These are phyloP conservation scores for Lithophane socia DNA, from an alignment of 2,888 invertebrate species.

Conservation along the genomic window DNA sequence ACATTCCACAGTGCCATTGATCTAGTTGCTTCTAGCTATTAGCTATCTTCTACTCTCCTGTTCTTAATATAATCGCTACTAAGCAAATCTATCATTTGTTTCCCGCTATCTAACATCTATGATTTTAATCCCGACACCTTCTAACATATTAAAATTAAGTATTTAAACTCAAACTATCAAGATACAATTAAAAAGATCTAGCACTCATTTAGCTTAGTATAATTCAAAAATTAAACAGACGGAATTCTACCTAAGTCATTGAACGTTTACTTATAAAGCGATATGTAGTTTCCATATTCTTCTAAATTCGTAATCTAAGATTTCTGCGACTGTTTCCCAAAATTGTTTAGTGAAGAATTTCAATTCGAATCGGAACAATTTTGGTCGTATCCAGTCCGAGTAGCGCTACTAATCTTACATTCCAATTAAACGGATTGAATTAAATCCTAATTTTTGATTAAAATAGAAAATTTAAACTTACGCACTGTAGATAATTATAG, in stretches of 20 bases:
- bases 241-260: constrained; percentile 82
- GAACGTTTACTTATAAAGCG: constrained; percentile 82
- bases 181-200: constrained; percentile 79
- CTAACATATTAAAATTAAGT: constrained; percentile 57
- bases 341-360: constrained; percentile 66
- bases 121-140: constrained; percentile 54
- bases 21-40: constrained; percentile 86
- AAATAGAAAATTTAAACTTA: constrained; percentile 88
- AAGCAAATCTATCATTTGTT: constrained; percentile 69
- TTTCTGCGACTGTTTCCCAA: constrained; percentile 74
- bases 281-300: constrained; percentile 87
- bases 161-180: constrained; percentile 63
- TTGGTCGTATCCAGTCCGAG: constrained; percentile 72
- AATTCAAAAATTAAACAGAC: constrained; percentile 84
- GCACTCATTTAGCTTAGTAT: constrained; percentile 86
- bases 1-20: constrained; percentile 89
- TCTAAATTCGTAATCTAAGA: constrained; percentile 88
- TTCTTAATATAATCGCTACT: constrained; percentile 72
- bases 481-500: constrained; percentile 89
- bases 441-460: constrained; percentile 83
- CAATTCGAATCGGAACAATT: constrained; percentile 64
- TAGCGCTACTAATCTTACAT: constrained; percentile 86
- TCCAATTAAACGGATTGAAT: constrained; percentile 84
- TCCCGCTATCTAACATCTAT: constrained; percentile 57
- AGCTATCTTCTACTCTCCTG: constrained; percentile 82